Base-by-base conservation (phyloP, 30 jellyfish, hydroid and myxozoan genomes). In the Cassiopea xamachana region DNA sequence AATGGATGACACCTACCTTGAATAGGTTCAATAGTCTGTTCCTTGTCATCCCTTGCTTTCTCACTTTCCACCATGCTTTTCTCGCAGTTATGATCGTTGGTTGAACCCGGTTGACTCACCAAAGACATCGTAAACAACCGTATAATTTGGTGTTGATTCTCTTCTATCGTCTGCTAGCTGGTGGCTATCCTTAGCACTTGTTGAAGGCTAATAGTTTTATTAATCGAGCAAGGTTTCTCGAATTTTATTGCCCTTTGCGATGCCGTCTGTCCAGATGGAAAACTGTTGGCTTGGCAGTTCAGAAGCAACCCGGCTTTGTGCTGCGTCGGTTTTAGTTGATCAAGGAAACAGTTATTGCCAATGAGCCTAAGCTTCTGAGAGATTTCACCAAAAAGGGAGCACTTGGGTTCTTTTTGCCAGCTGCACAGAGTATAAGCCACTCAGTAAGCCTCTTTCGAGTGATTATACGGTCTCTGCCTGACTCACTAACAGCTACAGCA, bases 1-100 rank as follows among this genome's bases (percentile, higher is more conserved):
- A 80, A 80, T 80, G 89, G 89, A 48, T 17, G 43, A 74, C 89
- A 79, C 95, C 86, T 88, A 88, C 95, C 95, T 88, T 88, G 95
- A 79, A 79, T 88, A 19, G 86, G 86, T n/a, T 88, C 95, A 0
- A 79, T 69, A 73, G 95, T 68, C 87, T 88, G 95, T 49, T 88
- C 95, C 73, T 88, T 88, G 70, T 88, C 95, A 73, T 88, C 90
- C 71, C 95, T 88, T 14, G 80, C 48, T 51, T 81, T 27, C 12
- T 88, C 95, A 49, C 73, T 60, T 59, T 88, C 95, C n/a, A 70
- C 95, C 86, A 88, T 44, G 67, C 68, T 74, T 74, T 88, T 88
- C 87, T 88, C 95, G 73, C 90, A 68, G 82, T 71, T 88, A 48
- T 83, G 95, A 18, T 88, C 95, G 87, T 61, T 71, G 50, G 81